Conservation (phyloP, 2,113 vertebrate species). For the Thryonomys swinderianus region DNA sequence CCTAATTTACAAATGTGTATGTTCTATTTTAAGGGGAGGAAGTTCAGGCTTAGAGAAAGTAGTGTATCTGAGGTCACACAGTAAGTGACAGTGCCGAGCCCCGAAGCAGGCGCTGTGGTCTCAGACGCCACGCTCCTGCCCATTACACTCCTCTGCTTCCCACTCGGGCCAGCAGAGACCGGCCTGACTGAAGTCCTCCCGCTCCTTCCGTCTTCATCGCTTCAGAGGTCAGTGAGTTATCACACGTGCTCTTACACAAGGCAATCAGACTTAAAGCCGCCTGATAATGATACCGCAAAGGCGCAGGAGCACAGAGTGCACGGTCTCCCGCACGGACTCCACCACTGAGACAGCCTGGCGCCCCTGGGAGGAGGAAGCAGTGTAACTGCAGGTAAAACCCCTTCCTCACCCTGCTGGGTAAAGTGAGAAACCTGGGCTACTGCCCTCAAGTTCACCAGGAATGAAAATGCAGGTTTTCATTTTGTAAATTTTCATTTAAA, state of each 20-base stretch:
- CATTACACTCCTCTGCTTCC: background rate
- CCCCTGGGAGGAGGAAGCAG: background rate
- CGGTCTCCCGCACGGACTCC: background rate
- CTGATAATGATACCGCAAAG: background rate
- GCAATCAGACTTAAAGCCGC: background rate
- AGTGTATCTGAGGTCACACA: background rate
- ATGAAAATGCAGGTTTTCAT: slow-evolving; percentile 24
- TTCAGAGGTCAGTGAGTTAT: background rate
- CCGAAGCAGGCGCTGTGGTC: background rate
- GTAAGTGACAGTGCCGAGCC: background rate
- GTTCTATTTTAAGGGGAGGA: slow-evolving; percentile 56
- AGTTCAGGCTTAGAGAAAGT: slow-evolving; percentile 15
- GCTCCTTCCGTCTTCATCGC: background rate
- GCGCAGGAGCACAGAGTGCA: background rate
- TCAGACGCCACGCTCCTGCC: background rate
- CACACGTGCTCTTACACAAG: background rate
- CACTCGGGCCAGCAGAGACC: background rate
- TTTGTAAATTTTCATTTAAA: background rate
- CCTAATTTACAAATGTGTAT: background rate
- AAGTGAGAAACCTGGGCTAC: background rate
- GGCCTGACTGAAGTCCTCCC: background rate
- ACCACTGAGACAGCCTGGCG: background rate
- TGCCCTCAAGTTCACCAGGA: background rate
- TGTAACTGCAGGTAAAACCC: background rate
- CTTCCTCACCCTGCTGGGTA: background rate